Conservation (phyloP, 1,140 invertebrate species). For the Drosophila tropicalis region DNA sequence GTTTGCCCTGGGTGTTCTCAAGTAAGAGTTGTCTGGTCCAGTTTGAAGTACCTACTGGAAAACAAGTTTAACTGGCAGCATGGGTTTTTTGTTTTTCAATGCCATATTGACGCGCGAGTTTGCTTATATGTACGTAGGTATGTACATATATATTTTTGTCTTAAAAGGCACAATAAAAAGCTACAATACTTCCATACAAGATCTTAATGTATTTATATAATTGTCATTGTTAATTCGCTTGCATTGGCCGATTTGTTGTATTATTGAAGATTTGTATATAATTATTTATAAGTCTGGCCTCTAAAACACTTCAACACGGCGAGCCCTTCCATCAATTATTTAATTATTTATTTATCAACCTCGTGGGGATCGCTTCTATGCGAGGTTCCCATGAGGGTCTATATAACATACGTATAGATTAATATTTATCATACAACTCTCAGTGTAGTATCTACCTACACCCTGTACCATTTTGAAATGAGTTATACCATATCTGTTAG, state of each 20-base stretch:
- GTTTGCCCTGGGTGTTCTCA: conserved; percentile 16
- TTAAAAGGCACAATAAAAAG: conserved; percentile 29
- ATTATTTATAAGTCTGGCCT: background rate
- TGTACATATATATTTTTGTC: conserved; percentile 14
- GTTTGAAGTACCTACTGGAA: conserved; percentile 14
- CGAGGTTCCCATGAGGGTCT: background rate
- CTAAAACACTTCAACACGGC: background rate
- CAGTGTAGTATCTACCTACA: too few species aligned
- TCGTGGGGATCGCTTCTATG: background rate
- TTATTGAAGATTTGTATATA: too few species aligned
- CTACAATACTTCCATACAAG: conserved; percentile 16
- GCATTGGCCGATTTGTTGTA: background rate
- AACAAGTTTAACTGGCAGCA: conserved; percentile 65
- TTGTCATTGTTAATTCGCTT: background rate
- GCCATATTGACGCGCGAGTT: background rate
- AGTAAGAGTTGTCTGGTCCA: conserved; percentile 7
- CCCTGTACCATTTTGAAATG: too few species aligned
- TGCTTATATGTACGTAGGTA: conserved; percentile 7
- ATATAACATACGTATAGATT: too few species aligned
- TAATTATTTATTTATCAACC: background rate
- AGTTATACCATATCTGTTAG: too few species aligned
- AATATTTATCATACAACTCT: background rate
- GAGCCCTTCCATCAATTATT: conserved; percentile 19
- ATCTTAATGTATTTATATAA: conserved; percentile 13
- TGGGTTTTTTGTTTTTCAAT: conserved; percentile 39